Base-by-base conservation (phyloP, 2,797 vertebrate species). In the Acanthurus leucopareius region DNA sequence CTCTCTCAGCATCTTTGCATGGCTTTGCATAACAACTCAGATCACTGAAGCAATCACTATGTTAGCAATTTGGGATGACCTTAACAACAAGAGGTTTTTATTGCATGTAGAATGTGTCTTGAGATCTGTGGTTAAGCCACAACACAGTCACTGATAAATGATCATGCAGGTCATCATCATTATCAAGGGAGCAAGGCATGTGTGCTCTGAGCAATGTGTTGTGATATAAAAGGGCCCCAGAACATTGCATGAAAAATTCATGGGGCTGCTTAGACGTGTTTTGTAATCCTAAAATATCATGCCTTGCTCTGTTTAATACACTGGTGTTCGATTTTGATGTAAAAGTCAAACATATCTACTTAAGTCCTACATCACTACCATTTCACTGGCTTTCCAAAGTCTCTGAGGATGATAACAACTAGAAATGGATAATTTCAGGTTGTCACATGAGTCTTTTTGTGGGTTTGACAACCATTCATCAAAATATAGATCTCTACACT, bases 231-330 rank as follows among this genome's bases (percentile, higher is more conserved):
- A 71, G 61, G 57, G 45, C 49, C 32, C 20, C 14, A 40, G 44
- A 57, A 42, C 65, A 15, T 7, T 40, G 13, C 63, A 85, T 84
- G 68, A 75, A 85, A 80, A 58, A 80, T 85, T 75, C 77, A 87
- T 83, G 47, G 54, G 25, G 54, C 19, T 65, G 38, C 25, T 69
- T 16, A 67, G 17, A 73, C 32, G 28, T 78, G 79, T 64, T 84
- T 64, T 47, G 69, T 60, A 60, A 68, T 60, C 47, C 54, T 68
- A 38, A 75, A 60, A 53, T 64, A 73, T 64, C 60, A 49, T 45
- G 61, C 64, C 60, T 35, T 19, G 4, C 52, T 72, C 52, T 5
- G 1, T 52, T 79, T 58, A 73, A 65, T 76, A 49, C 75, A 64
- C 67, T 48, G 10, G 15, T 51, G 63, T 69, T 16, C 35, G 3